A percentile compares a stretch with the other conserved stretches of the same genome.
Evolutionary conservation across 2,113 vertebrate species (phyloP).

Genomic region (Orthonyx spaldingii): DNA sequence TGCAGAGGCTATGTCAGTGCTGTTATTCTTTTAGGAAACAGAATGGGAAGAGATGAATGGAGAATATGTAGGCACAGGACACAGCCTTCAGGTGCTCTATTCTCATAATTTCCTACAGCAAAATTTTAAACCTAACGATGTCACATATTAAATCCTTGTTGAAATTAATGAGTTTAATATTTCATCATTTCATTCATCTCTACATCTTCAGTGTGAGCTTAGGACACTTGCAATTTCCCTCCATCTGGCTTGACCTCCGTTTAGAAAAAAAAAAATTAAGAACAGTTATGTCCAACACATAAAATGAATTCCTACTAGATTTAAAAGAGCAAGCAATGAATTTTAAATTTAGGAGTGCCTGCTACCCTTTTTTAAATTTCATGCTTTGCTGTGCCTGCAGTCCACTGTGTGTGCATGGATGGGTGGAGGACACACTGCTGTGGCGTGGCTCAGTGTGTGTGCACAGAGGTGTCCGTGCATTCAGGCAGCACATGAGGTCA

Average conservation of each 20-base stretch:
- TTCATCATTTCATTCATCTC: not conserved
- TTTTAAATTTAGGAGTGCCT: not conserved
- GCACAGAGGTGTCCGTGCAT: rapidly evolving
- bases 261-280: not conserved
- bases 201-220: not conserved
- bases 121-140: not conserved
- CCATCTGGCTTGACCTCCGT: not conserved
- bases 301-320: not conserved
- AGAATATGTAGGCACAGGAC: not conserved
- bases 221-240: not conserved
- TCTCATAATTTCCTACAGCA: not conserved
- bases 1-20: not conserved
- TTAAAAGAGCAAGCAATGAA: not conserved
- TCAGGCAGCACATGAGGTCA: rapidly evolving
- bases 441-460: rapidly evolving
- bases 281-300: not conserved
- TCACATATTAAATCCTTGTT: not conserved
- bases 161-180: constrained; percentile 7
- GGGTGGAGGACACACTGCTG: not conserved
- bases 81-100: not conserved
- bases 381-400: not conserved
- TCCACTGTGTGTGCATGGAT: rapidly evolving
- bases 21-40: not conserved
- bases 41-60: not conserved
- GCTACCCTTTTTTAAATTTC: not conserved